These are phyloP conservation scores for Pristis pectinata DNA, from an alignment of 2,797 vertebrate species.

Conservation along the genomic window DNA sequence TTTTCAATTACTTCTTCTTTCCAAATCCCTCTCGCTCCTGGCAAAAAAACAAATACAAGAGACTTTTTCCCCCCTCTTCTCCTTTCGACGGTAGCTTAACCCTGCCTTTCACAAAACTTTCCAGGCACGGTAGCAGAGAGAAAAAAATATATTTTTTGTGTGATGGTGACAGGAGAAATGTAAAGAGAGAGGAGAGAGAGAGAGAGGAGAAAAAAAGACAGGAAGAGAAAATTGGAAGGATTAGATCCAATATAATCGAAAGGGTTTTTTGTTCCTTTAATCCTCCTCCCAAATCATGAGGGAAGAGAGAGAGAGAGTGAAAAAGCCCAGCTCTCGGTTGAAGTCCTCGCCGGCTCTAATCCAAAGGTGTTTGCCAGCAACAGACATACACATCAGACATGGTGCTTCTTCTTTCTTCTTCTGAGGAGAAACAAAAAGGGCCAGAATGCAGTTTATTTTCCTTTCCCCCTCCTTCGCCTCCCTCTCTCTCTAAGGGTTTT, in stretches of 20 bases:
- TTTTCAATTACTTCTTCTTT: neutral
- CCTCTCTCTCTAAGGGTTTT: too few species aligned
- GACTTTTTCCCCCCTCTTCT: neutral
- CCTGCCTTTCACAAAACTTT: neutral
- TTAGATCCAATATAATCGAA: neutral
- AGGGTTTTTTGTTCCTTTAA: neutral
- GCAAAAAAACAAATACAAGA: neutral
- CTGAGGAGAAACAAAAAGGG: neutral
- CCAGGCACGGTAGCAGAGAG: neutral
- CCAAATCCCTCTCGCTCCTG: neutral
- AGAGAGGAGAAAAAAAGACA: neutral
- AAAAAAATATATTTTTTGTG: neutral
- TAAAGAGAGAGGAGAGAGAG: neutral
- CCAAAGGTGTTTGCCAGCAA: conserved; percentile 9
- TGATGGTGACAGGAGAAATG: neutral
- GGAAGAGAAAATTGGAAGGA: neutral
- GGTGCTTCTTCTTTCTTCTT: neutral
- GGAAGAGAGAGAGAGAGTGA: conserved; percentile 36
- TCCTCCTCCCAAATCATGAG: conserved; percentile 29
- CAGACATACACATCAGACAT: neutral
- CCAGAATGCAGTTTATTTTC: neutral
- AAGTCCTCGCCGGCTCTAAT: conserved; percentile 51
- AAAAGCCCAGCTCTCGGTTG: conserved; percentile 64
- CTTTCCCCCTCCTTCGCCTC: neutral
- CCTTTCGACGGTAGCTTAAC: neutral